These are phyloP conservation scores for Scaptomyza parva DNA, from an alignment of 2,888 invertebrate genomes.

Conservation along the genomic window DNA sequence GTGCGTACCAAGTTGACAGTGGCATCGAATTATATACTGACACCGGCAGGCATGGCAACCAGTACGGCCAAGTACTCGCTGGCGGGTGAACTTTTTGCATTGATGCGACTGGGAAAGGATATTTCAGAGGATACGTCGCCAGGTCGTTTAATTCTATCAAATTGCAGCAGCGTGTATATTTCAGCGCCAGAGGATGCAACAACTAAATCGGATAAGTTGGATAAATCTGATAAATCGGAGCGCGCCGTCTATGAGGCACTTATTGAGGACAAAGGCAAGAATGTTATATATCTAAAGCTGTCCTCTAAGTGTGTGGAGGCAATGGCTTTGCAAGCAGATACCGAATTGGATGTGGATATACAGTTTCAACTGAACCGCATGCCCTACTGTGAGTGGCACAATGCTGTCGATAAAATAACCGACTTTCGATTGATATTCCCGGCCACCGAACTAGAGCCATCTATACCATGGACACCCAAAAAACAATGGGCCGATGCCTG, in stretches of 20 bases:
- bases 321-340: slow-evolving; percentile 87
- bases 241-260: slow-evolving; percentile 89
- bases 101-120: slow-evolving; percentile 89
- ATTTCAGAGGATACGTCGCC: slow-evolving; percentile 93
- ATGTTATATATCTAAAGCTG: slow-evolving; percentile 90
- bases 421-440: slow-evolving; percentile 91
- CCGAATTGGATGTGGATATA: slow-evolving; percentile 89
- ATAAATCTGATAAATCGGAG: slow-evolving; percentile 46
- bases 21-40: slow-evolving; percentile 89
- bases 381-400: slow-evolving; percentile 94
- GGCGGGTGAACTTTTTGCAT: slow-evolving; percentile 91
- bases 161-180: slow-evolving; percentile 90
- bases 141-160: slow-evolving; percentile 91
- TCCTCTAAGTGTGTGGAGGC: slow-evolving; percentile 88
- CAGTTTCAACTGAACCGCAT: slow-evolving; percentile 93
- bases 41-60: slow-evolving; percentile 88
- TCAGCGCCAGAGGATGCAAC: slow-evolving; percentile 82
- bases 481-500: slow-evolving; percentile 89
- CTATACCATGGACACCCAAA: slow-evolving; percentile 89
- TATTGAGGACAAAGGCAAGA: slow-evolving; percentile 92
- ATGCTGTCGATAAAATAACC: slow-evolving; percentile 91
- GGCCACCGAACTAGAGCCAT: slow-evolving; percentile 87
- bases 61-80: slow-evolving; percentile 91
- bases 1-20: slow-evolving; percentile 88
- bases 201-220: slow-evolving; percentile 57